Conservation (phyloP, 2,888 invertebrate genomes). For the Leptinotarsa peninsularis region DNA sequence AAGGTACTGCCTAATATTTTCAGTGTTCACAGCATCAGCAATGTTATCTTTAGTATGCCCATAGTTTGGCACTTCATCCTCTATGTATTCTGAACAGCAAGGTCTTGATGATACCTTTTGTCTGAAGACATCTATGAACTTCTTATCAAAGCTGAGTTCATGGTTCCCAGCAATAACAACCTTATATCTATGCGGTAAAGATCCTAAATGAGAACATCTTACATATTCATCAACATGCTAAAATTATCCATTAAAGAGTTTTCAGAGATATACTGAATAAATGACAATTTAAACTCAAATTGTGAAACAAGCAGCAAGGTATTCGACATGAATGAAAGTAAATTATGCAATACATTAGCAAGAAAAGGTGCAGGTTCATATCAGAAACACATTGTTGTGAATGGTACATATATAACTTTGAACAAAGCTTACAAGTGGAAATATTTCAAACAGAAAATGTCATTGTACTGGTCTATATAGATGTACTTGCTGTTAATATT, state of each 20-base stretch:
- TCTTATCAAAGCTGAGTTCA: conserved; percentile 83
- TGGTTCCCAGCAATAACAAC: conserved; percentile 89
- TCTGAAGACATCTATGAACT: conserved; percentile 73
- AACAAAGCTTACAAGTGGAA: too few relatives aligned
- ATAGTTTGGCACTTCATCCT: conserved; percentile 74
- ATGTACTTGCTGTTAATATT: too few relatives aligned
- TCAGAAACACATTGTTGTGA: too few relatives aligned
- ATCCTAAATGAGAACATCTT: conserved; percentile 49
- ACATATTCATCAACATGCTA: neutral
- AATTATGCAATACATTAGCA: too few relatives aligned
- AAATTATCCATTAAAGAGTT: neutral
- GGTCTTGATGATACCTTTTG: conserved; percentile 64
- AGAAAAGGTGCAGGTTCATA: too few relatives aligned
- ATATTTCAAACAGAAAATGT: too few relatives aligned
- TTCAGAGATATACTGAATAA: too few relatives aligned
- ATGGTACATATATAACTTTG: too few relatives aligned
- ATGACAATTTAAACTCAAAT: too few relatives aligned
- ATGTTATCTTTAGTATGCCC: conserved; percentile 72
- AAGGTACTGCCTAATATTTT: conserved; percentile 75
- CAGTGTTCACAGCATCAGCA: conserved; percentile 74
- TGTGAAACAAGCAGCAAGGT: too few relatives aligned
- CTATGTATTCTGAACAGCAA: conserved; percentile 69
- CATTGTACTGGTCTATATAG: too few relatives aligned
- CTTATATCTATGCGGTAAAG: conserved; percentile 81
- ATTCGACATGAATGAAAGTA: too few relatives aligned